phyloP scores from a whole-genome alignment of 1,140 invertebrate species.

The Samia ricini region DNA sequence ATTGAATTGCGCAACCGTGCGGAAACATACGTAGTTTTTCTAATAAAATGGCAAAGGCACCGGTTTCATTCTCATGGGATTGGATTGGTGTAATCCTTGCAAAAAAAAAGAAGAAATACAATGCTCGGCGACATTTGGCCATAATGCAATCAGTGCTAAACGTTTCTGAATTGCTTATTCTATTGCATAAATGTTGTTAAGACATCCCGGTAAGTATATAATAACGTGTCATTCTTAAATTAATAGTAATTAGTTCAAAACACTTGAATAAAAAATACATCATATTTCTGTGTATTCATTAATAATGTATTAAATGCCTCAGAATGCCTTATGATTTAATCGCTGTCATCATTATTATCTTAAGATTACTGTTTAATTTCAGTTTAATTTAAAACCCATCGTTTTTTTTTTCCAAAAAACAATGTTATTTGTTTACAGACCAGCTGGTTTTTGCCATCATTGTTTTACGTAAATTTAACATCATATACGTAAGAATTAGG shows the following conservation, averaged over 20 bases:
- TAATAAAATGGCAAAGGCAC: slow-evolving; percentile 13
- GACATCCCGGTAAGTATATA: neutral
- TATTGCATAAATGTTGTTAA: neutral
- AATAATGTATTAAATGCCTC: neutral
- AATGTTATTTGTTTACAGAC: too few relatives aligned
- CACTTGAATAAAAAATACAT: neutral
- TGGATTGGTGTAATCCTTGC: slow-evolving; percentile 46
- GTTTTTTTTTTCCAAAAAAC: too few relatives aligned
- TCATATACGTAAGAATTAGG: too few relatives aligned
- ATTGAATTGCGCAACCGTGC: slow-evolving; percentile 33
- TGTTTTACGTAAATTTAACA: too few relatives aligned
- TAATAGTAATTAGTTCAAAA: neutral
- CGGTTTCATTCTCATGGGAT: slow-evolving; percentile 24
- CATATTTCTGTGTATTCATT: neutral
- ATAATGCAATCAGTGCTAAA: slow-evolving; percentile 31
- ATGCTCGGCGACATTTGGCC: slow-evolving; percentile 2
- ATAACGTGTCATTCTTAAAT: neutral
- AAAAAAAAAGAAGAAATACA: slow-evolving; percentile 34
- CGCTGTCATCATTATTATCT: too few relatives aligned
- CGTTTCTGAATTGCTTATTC: slow-evolving; percentile 32
- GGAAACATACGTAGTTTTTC: slow-evolving; percentile 22
- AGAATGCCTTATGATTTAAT: neutral
- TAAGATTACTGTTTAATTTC: too few relatives aligned
- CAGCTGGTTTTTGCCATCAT: too few relatives aligned
- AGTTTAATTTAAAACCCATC: too few relatives aligned